A percentile compares a stretch with the other conserved stretches of the same genome.
phyloP scores from a whole-genome alignment of 2,888 invertebrate genomes.

The Leuctra nigra region DNA sequence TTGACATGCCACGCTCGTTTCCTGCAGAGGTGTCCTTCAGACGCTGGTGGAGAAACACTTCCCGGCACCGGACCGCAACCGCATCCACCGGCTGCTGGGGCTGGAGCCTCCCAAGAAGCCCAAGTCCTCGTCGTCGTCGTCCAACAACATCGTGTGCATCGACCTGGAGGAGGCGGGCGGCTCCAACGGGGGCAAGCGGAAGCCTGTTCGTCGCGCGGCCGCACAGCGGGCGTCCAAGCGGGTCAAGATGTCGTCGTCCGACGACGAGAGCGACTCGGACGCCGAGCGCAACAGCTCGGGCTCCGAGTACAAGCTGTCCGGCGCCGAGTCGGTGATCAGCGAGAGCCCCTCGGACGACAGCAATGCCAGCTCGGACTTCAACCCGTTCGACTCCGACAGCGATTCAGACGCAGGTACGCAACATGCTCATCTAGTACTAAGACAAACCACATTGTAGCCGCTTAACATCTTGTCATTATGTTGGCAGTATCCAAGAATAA shows the following conservation, averaged over 20 bases:
- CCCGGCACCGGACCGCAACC: conserved; percentile 86
- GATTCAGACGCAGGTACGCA: conserved; percentile 67
- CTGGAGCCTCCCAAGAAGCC: conserved; percentile 33
- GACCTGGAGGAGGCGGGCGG: conserved; percentile 35
- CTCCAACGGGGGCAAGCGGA: conserved; percentile 49
- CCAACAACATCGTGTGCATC: conserved; percentile 34
- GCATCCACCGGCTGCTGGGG: conserved; percentile 69
- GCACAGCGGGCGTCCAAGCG: conserved; percentile 51
- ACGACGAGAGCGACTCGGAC: conserved; percentile 56
- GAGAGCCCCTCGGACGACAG: conserved; percentile 47
- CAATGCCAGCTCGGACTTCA: conserved; percentile 74
- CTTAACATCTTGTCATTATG: too few relatives aligned
- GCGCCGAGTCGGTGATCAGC: conserved; percentile 34
- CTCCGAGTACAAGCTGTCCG: conserved; percentile 41
- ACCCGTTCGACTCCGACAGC: conserved; percentile 82
- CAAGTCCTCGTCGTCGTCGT: conserved; percentile 34
- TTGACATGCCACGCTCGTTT: neutral
- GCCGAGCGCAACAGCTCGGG: conserved; percentile 44
- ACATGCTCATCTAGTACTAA: too few relatives aligned
- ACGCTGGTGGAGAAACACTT: conserved; percentile 97
- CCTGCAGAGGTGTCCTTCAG: conserved; percentile 84
- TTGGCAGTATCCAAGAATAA: too few relatives aligned
- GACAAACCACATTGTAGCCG: too few relatives aligned
- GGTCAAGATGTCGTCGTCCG: conserved; percentile 43
- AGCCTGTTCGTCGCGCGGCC: conserved; percentile 55